Conservation (phyloP, 2,797 vertebrate genomes). For the Crocodylus rhombifer region DNA sequence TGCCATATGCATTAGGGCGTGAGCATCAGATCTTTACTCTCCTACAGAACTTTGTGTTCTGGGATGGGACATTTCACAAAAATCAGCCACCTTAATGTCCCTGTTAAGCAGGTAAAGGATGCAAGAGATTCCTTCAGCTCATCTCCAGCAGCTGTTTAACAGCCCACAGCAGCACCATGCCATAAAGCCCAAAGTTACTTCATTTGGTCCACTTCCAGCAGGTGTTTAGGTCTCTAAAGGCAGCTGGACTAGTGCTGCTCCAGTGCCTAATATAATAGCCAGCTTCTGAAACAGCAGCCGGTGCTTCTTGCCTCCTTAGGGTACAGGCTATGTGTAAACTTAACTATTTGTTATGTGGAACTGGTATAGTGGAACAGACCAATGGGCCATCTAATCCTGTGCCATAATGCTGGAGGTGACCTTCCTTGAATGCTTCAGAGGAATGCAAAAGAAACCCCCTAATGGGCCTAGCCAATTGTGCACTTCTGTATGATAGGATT, state of each 20-base stretch:
- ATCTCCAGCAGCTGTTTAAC: neutral
- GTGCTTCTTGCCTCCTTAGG: neutral
- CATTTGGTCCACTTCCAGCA: neutral
- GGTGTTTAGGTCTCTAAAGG: neutral
- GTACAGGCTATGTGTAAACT: neutral
- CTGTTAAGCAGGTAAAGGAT: neutral
- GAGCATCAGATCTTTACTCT: neutral
- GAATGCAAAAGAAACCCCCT: slow-evolving; percentile 31
- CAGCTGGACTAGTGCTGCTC: neutral
- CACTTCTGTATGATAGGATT: neutral
- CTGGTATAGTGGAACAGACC: neutral
- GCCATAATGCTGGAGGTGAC: neutral
- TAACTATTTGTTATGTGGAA: neutral
- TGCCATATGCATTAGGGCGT: accelerated
- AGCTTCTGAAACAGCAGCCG: neutral
- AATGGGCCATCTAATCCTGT: neutral
- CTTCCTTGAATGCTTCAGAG: neutral
- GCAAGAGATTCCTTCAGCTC: neutral
- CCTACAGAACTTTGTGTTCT: neutral
- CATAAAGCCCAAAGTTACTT: neutral
- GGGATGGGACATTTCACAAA: neutral
- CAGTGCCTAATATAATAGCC: too few species aligned
- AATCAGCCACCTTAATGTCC: neutral
- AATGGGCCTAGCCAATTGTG: neutral
- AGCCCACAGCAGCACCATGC: neutral